Base-by-base conservation (phyloP, 2,888 invertebrate species). In the Oligia latruncula region DNA sequence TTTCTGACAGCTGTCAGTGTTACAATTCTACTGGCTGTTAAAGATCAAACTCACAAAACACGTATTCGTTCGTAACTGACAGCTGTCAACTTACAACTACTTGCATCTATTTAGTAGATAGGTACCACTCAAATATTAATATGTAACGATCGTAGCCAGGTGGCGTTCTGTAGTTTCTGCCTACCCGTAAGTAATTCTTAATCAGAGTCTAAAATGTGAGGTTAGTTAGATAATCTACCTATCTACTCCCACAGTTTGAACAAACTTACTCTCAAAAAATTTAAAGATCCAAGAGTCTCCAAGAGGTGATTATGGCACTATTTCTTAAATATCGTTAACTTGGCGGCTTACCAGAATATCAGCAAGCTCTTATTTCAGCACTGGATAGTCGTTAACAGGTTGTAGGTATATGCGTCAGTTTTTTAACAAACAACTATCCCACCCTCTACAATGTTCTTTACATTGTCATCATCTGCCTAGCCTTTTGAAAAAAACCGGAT, bases 321-420 rank as follows among this genome's bases (percentile, higher is more conserved):
- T 58, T 65, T 49, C 1, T 6, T 49, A 23, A 60, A 81, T 52
- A 49, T 52, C 49, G 13, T 52, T 75, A 17, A 75, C 67, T 80
- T 82, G 82, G 66, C 66, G 9, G 4, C n/a, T 75, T 67, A 75
- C 82, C 75, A 83, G 62, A 65, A 81, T 60, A 65, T 83, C n/a
- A 67, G 64, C 8, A 65, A 35, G 29, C 49, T 49, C n/a, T 35
- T 68, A 77, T 43, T 29, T 62, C 67, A 55, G 62, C 49, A n/a
- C 13, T 43, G 43, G 17, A 49, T 64, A 70, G 20, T 74, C 52
- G n/a, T 60, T 60, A 35, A 49, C 15, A 82, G 62, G 35, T 72
- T 78, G 11, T 29, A 35, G 35, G 46, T 78, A 8, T 29, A 55
- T 29, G 60, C 29, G 29, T 55, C 40, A 64, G 15, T 52, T 74